A percentile compares a stretch with the other conserved stretches of the same genome.
Conservation (phyloP, 1,140 invertebrate species). For the Macrotrachela quadricornifera region DNA sequence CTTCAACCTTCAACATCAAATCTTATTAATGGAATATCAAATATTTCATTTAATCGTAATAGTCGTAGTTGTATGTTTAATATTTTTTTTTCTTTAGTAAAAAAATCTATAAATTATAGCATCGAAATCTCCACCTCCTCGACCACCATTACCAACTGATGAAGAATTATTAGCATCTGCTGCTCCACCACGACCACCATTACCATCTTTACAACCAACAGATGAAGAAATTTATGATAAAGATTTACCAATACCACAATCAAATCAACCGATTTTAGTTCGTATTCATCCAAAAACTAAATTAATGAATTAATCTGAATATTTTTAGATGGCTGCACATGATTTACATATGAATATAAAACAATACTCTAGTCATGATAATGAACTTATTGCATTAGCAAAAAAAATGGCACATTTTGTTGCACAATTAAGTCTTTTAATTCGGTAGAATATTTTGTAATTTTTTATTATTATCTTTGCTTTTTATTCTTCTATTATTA, state of each 20-base stretch:
- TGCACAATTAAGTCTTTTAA: conserved; percentile 76
- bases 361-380: conserved; percentile 97
- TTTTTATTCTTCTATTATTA: too few species aligned
- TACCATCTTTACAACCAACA: conserved; percentile 42
- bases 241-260: conserved; percentile 58
- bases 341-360: conserved; percentile 87
- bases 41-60: neutral
- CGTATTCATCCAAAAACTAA: conserved; percentile 12
- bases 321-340: conserved; percentile 72
- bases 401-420: conserved; percentile 95
- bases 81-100: too few species aligned
- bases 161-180: conserved; percentile 43
- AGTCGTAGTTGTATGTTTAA: too few species aligned
- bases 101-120: neutral
- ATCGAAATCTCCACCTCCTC: neutral
- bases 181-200: conserved; percentile 53
- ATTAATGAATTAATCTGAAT: neutral
- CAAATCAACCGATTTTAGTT: conserved; percentile 89
- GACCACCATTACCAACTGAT: neutral
- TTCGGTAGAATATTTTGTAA: conserved; percentile 32
- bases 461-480: too few species aligned
- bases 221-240: conserved; percentile 51
- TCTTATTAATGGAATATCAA: neutral
- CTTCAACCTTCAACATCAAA: conserved; percentile 12
- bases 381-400: conserved; percentile 92